Conservation (phyloP, 1,140 invertebrate species). For the Papilio helenus region DNA sequence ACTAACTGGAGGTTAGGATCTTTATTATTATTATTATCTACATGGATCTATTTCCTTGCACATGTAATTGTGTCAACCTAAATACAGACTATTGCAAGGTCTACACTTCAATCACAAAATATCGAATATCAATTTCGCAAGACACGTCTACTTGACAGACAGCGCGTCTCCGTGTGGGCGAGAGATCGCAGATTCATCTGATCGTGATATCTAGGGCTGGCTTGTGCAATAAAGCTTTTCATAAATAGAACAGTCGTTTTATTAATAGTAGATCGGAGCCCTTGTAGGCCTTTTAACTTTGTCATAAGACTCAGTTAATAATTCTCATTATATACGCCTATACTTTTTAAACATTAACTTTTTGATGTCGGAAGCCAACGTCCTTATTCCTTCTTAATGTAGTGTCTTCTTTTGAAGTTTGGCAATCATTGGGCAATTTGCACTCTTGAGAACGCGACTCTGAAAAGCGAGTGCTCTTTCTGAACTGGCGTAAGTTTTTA, state of each 20-base stretch:
- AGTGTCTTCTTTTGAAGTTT: too few relatives aligned
- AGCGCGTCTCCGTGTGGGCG: conserved; percentile 28
- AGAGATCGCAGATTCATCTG: conserved; percentile 14
- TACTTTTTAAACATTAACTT: too few relatives aligned
- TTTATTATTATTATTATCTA: background rate
- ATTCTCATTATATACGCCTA: background rate
- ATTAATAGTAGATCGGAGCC: conserved; percentile 29
- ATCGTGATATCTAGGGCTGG: conserved; percentile 27
- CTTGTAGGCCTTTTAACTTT: conserved; percentile 29
- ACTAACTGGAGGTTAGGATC: background rate
- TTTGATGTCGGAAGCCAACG: too few relatives aligned
- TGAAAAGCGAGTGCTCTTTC: too few relatives aligned
- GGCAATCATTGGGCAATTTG: too few relatives aligned
- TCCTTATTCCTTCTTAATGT: too few relatives aligned
- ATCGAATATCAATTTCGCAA: conserved; percentile 28
- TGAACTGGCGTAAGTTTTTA: too few relatives aligned
- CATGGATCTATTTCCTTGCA: too few relatives aligned
- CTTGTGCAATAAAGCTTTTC: conserved; percentile 23
- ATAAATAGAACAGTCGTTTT: conserved; percentile 25
- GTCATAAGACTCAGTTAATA: background rate
- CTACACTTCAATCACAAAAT: background rate
- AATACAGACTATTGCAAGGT: background rate
- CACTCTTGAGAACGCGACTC: too few relatives aligned
- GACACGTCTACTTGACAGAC: conserved; percentile 4
- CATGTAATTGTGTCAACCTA: background rate